Percentiles rank a stretch among this genome's conserved stretches.
These are phyloP conservation scores for Ennomos quercinarius DNA, from an alignment of 2,888 invertebrate species.

Conservation along the genomic window DNA sequence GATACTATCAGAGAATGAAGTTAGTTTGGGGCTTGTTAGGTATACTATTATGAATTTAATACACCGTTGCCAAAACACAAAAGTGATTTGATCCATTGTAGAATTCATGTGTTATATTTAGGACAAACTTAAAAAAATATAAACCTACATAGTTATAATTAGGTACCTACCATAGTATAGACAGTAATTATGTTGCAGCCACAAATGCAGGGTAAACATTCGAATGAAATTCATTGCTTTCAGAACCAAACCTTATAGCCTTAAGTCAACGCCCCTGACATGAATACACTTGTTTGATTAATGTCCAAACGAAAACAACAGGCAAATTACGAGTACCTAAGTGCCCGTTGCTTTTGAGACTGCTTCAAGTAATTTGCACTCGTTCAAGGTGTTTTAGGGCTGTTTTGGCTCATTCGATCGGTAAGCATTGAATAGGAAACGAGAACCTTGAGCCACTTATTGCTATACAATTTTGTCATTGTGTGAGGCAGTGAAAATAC, in stretches of 20 bases:
- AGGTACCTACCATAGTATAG: too few relatives aligned
- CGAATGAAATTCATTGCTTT: constrained; percentile 2
- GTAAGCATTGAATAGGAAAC: constrained; percentile 21
- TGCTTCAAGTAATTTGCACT: constrained; percentile 22
- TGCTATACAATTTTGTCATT: constrained; percentile 2
- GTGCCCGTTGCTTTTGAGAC: constrained; percentile 22
- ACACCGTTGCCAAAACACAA: too few relatives aligned
- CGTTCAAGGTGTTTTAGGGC: constrained; percentile 9
- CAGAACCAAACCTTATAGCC: constrained; percentile 11
- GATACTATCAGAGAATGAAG: too few relatives aligned
- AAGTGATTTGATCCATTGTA: too few relatives aligned
- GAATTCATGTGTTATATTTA: too few relatives aligned
- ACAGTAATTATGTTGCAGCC: too few relatives aligned
- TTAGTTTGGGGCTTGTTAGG: too few relatives aligned
- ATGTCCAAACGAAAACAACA: constrained; percentile 57
- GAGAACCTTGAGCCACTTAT: constrained; percentile 34
- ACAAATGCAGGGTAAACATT: too few relatives aligned
- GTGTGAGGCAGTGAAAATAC: not conserved
- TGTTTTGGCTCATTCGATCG: constrained; percentile 8
- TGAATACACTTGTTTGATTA: constrained; percentile 62
- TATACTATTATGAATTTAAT: too few relatives aligned
- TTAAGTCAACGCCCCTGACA: constrained; percentile 65
- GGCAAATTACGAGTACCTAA: constrained; percentile 38
- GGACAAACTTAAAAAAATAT: too few relatives aligned
- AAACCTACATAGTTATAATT: too few relatives aligned